These are phyloP conservation scores for Amphimedon queenslandica DNA, from an alignment of 37 sponge, comb jelly and placozoan species.

Conservation along the genomic window DNA sequence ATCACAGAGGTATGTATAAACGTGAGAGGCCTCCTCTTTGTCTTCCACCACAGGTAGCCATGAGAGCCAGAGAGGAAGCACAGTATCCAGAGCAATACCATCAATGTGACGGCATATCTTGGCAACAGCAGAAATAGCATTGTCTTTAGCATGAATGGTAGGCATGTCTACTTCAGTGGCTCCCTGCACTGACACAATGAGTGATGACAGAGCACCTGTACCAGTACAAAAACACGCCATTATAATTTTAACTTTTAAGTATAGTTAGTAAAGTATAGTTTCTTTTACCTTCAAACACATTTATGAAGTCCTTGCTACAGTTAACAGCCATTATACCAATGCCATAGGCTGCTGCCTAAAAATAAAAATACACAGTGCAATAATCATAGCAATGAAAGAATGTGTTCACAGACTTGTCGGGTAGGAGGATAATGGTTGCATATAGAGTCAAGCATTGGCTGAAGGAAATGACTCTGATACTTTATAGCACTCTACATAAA, in stretches of 20 bases:
- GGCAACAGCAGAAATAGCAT: slow-evolving; percentile 95
- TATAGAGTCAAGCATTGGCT: slow-evolving; percentile 81
- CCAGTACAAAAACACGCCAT: background rate
- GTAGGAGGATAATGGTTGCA: slow-evolving; percentile 72
- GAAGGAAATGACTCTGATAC: slow-evolving; percentile 89
- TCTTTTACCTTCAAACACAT: slow-evolving; percentile 60
- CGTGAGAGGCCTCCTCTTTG: slow-evolving; percentile 87
- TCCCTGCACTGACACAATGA: slow-evolving; percentile 58
- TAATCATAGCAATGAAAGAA: background rate
- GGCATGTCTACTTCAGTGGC: slow-evolving; percentile 46
- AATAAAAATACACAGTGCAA: background rate
- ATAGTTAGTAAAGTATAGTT: background rate
- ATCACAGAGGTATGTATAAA: slow-evolving; percentile 92
- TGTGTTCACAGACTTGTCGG: slow-evolving; percentile 50
- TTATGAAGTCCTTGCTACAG: slow-evolving; percentile 67
- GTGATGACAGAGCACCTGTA: slow-evolving; percentile 75
- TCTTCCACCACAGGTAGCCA: slow-evolving; percentile 98
- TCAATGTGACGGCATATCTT: slow-evolving; percentile 92
- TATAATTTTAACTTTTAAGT: background rate
- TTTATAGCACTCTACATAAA: slow-evolving; percentile 59
- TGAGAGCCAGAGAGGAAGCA: slow-evolving; percentile 85
- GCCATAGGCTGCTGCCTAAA: slow-evolving; percentile 92
- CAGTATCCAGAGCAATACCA: slow-evolving; percentile 72
- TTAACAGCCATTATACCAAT: slow-evolving; percentile 86
- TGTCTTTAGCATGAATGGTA: slow-evolving; percentile 85